Evolutionary conservation across 2,888 invertebrate species (phyloP), one percentile per base, ranked within the genome.

Genomic region (Mesorhabditis spiculigera): DNA sequence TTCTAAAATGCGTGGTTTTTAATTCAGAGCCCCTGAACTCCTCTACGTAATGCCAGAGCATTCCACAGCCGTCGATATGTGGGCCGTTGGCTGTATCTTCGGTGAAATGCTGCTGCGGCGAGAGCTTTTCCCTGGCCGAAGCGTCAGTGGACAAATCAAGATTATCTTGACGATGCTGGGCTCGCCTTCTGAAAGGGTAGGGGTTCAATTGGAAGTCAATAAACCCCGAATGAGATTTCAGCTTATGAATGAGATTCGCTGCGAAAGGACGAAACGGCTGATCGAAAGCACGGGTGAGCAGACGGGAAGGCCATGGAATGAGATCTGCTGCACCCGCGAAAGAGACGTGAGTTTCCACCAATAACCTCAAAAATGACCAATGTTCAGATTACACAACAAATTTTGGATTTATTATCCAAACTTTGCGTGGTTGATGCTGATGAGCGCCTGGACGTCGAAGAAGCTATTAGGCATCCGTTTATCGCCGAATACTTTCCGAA

Each of bases 21-120:
- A 4, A 42, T 73, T 63, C 50, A 78, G 82, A 76, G 83, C 83
- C 6, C 83, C 83, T 5, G 83, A 83, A 69, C 72, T 83, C 5
- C 71, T 83, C 3, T 83, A 80, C 69, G 83, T 83, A 13, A 78
- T 82, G 73, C 81, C 82, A 0, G 81, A 82, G 68, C 83, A 83
- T 67, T 78, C 78, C n/a, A 83, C 82, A 0, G 82, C 81, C 50
- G 83, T 83, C 16, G 83, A 83, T 67, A 81, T 83, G 80, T 83
- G 83, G 82, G 82, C 83, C 4, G 81, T 83, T 42, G 83, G 82
- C 64, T 83, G 83, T 65, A 83, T 83, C 68, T 77, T 81, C 68
- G 83, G 78, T 28, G 83, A 83, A 72, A 83, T 83, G 83, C 73
- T 82, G 58, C 72, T 81, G n/a, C 68, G 80, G 45, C 73, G 78